Evolutionary conservation across 2,113 vertebrate species (phyloP).

Genomic region (Ctenomys sociabilis): DNA sequence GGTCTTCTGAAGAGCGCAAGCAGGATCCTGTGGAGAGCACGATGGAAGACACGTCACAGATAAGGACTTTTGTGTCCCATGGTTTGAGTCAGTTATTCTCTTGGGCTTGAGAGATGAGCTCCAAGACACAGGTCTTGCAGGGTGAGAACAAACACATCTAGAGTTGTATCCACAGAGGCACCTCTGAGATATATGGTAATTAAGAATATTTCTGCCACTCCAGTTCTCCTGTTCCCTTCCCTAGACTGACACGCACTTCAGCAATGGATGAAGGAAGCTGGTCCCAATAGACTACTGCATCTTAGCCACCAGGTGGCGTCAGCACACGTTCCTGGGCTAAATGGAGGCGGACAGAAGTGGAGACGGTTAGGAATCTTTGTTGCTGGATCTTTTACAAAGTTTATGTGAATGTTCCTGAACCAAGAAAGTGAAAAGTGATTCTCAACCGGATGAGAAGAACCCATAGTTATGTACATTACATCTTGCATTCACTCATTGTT

Average conservation of each 20-base stretch:
- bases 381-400: neutral
- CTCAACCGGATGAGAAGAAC: neutral
- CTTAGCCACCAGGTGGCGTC: constrained; percentile 41
- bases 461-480: neutral
- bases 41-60: neutral
- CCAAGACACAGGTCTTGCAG: neutral
- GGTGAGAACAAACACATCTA: neutral
- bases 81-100: neutral
- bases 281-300: neutral
- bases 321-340: neutral
- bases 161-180: neutral
- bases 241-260: neutral
- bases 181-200: neutral
- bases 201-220: neutral
- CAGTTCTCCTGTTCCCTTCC: neutral
- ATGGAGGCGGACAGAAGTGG: neutral
- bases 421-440: neutral
- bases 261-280: neutral
- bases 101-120: neutral
- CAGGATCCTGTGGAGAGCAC: neutral
- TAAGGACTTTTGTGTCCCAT: neutral
- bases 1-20: neutral
- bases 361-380: neutral
- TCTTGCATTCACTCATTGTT: neutral
- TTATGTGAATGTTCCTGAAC: neutral